Percentiles rank a stretch among this genome's conserved stretches.
phyloP scores from a whole-genome alignment of 2,888 invertebrate genomes.

The Diogma glabrata region DNA sequence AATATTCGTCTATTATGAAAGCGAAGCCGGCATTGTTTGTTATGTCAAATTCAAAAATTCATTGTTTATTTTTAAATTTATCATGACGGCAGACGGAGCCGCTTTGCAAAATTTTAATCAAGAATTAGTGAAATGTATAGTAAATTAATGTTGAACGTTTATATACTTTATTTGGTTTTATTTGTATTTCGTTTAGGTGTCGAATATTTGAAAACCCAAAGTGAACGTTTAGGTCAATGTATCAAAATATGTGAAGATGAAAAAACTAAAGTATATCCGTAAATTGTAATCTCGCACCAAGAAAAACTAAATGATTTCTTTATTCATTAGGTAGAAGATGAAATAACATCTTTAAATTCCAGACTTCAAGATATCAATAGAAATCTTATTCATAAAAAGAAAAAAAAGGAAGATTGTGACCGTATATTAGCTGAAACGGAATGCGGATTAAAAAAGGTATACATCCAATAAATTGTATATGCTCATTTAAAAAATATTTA shows the following conservation, averaged over 20 bases:
- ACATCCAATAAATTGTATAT: neutral
- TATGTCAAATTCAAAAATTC: too few species aligned
- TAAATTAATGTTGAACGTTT: too few species aligned
- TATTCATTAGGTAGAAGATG: neutral
- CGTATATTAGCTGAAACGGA: constrained; percentile 4
- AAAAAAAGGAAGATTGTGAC: constrained; percentile 5
- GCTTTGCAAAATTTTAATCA: constrained; percentile 9
- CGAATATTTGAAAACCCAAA: neutral
- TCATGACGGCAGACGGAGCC: constrained; percentile 1
- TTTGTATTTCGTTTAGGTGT: constrained; percentile 2
- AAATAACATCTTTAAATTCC: neutral
- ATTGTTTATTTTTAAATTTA: too few species aligned
- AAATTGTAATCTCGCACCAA: too few species aligned
- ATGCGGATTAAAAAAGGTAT: constrained; percentile 6
- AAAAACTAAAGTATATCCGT: neutral
- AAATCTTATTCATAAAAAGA: neutral
- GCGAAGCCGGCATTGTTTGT: too few species aligned
- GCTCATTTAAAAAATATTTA: neutral
- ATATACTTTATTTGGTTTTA: neutral
- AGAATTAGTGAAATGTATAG: constrained; percentile 9
- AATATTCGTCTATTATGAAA: too few species aligned
- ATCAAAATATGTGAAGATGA: too few species aligned
- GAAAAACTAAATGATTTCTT: too few species aligned
- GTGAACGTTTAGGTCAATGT: too few species aligned
- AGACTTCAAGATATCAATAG: neutral